Base-by-base conservation (phyloP, 2,797 vertebrate genomes). In the Sandelia bainsii region DNA sequence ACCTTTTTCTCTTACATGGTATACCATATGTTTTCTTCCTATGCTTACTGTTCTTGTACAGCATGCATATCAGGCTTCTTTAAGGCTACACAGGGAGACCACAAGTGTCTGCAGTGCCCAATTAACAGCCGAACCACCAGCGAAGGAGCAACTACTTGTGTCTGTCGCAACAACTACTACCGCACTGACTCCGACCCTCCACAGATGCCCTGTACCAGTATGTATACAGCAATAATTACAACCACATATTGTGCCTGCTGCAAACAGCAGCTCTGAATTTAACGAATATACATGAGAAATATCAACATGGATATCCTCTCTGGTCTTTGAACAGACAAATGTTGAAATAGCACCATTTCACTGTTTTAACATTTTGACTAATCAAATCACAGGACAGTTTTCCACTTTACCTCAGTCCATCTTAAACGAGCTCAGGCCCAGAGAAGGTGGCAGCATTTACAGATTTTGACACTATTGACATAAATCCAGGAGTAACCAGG, bases 201-300 rank as follows among this genome's bases (percentile, higher is more conserved):
- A 3, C 94, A 96, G 91, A 99, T 96, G 97, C 97, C 97, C 0
- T 99, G 98, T 73, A 99, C 97, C 83, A 97, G 98, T 99, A 96
- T 0, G 96, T 94, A 77, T 16, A 13, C 27, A 57, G 46, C 1
- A 40, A 16, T 19, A 19, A 17, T 51, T 29, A 23, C 20, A 29
- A 7, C 29, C 3, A 29, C 7, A 7, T 7, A 29, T 3, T 29
- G 29, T 29, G 3, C 29, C 29, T 34, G 44, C 16, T 61, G 45
- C 50, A 61, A 32, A 50, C 29, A 64, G 17, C 19, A 40, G 8
- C 22, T 51, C 27, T n/a, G n/a, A n/a, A n/a, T n/a, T n/a, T n/a
- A n/a, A n/a, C n/a, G n/a, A n/a, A n/a, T n/a, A n/a, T n/a, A n/a
- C n/a, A n/a, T n/a, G n/a, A n/a, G n/a, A n/a, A n/a, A n/a, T n/a